Evolutionary conservation across 2,888 invertebrate genomes (phyloP), one percentile per base, ranked within the genome.

Genomic region (Torymus tubicola): DNA sequence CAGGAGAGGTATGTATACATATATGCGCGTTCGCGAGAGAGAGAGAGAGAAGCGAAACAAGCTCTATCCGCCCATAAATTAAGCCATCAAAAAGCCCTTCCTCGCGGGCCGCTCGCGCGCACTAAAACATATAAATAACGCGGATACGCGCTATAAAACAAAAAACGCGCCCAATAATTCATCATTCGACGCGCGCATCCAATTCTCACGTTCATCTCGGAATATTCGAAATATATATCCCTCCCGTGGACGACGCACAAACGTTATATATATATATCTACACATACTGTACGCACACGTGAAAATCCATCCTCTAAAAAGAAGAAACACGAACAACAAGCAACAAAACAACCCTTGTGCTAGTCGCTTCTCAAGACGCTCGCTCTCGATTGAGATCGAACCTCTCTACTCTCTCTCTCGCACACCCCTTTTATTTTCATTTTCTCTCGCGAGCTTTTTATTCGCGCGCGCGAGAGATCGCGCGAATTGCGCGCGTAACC

Each of bases 401-500:
- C 55, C 57, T 58, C 58, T 50, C 52, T 50, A 8, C 13, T 16
- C 14, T 21, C n/a, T 4, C 24, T 11, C 63, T 42, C 42, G 1
- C 60, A 2, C 31, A 42, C 18, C 61, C 14, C 31, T 69, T 69
- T 70, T 64, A 50, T 77, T 55, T 73, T 61, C 31, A 63, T 63
- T 42, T 18, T 52, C 52, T 24, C 55, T 10, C 16, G n/a, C 18
- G 16, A 2, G 14, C 31, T 31, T 31, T 31, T 31, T 31, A 31
- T 31, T 31, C 31, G 50, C 55, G n/a, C 11, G 89, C 87, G 88
- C 85, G 88, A 88, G 78, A 68, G 63, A 76, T 76, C 65, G 90
- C 89, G 90, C 89, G 90, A 90, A 90, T 90, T 89, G 90, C 89
- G 90, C 89, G 87, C 88, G 88, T 53, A 81, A 89, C 90, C 90